Percentiles rank a stretch among this genome's conserved stretches.
These are phyloP conservation scores for Crematogaster levior DNA, from an alignment of 2,888 invertebrate genomes.

Conservation along the genomic window DNA sequence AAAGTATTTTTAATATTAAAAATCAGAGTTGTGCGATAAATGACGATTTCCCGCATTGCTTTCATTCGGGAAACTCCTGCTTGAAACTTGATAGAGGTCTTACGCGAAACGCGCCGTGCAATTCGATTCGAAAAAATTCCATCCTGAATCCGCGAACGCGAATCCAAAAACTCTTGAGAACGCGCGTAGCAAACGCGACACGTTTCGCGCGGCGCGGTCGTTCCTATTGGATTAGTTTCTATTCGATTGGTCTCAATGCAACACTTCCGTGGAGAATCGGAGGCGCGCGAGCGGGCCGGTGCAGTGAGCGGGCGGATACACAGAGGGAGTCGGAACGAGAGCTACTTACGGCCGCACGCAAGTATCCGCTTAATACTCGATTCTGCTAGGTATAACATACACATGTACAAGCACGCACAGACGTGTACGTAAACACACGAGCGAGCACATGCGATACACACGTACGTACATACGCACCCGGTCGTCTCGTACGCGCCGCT, in stretches of 20 bases:
- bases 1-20: neutral
- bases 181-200: neutral
- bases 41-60: neutral
- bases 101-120: neutral
- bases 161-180: conserved; percentile 54
- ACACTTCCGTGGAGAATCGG: conserved; percentile 71
- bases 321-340: conserved; percentile 60
- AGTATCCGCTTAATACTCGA: conserved; percentile 75
- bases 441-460: neutral
- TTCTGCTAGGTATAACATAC: conserved; percentile 60
- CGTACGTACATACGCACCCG: conserved; percentile 8
- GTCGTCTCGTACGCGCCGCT: conserved; percentile 29
- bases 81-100: neutral
- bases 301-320: conserved; percentile 54
- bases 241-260: conserved; percentile 75
- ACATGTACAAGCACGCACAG: conserved; percentile 34
- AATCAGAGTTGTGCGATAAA: neutral
- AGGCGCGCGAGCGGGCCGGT: conserved; percentile 47
- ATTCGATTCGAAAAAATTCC: conserved; percentile 31
- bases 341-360: conserved; percentile 74
- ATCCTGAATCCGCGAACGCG: conserved; percentile 45
- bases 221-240: conserved; percentile 71
- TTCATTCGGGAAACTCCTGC: neutral
- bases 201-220: conserved; percentile 26
- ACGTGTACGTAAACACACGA: neutral